These are phyloP conservation scores for Leptopilina syphax DNA, from an alignment of 2,888 invertebrate genomes.

Conservation along the genomic window DNA sequence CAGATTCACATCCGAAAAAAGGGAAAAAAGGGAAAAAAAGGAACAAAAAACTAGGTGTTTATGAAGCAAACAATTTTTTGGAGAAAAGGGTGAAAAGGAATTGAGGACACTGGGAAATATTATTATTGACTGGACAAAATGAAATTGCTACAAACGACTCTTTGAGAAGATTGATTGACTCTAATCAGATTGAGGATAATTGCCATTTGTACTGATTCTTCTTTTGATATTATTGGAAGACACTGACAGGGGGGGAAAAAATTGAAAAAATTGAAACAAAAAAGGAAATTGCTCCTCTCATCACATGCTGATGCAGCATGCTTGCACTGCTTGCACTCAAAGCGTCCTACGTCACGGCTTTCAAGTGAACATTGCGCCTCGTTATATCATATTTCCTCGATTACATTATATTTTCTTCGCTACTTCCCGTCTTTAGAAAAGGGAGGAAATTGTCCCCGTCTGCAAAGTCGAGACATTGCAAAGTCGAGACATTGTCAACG, in stretches of 20 bases:
- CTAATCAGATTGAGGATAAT: slow-evolving; percentile 7
- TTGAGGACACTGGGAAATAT: too few species aligned
- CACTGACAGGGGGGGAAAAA: background rate
- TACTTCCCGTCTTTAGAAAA: background rate
- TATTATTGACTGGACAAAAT: too few species aligned
- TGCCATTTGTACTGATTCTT: background rate
- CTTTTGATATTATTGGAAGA: background rate
- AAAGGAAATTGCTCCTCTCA: slow-evolving; percentile 55
- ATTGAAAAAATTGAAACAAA: slow-evolving; percentile 45
- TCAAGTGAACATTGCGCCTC: slow-evolving; percentile 51
- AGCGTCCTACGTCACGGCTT: slow-evolving; percentile 51
- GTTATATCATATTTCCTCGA: slow-evolving; percentile 50
- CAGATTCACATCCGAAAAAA: background rate
- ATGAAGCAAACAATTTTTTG: too few species aligned
- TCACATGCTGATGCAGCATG: slow-evolving; percentile 58
- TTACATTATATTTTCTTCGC: slow-evolving; percentile 10
- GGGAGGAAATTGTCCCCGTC: background rate
- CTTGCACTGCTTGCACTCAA: slow-evolving; percentile 12
- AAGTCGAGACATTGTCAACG: too few species aligned
- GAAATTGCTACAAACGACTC: too few species aligned
- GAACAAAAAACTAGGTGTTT: too few species aligned
- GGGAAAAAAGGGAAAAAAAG: background rate
- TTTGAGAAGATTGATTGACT: background rate
- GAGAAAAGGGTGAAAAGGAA: too few species aligned
- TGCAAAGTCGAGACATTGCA: background rate